Evolutionary conservation across 2,113 vertebrate genomes (phyloP).

Genomic region (Lophotis ruficrista): DNA sequence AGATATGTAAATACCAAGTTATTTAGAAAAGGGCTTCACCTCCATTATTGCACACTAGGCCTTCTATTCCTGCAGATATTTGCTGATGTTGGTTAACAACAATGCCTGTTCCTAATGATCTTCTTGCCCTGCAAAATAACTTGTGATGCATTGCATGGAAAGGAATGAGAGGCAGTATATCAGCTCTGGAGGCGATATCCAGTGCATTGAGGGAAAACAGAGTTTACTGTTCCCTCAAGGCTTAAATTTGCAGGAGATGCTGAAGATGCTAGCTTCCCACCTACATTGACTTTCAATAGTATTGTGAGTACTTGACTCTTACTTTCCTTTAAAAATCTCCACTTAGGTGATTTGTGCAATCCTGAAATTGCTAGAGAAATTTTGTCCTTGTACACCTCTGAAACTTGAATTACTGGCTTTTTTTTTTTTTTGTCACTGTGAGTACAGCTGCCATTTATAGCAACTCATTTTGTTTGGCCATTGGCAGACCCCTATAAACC

Average conservation of each 20-base stretch:
- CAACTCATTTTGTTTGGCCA: background rate
- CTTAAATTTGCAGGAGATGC: background rate
- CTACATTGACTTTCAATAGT: background rate
- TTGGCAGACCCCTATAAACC: background rate
- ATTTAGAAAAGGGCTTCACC: slow-evolving; percentile 14
- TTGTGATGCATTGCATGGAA: background rate
- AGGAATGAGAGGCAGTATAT: background rate
- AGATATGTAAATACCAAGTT: slow-evolving; percentile 23
- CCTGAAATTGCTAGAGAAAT: background rate
- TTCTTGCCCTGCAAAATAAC: background rate
- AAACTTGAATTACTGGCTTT: background rate
- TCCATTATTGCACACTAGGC: slow-evolving; percentile 13
- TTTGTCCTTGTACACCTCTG: background rate
- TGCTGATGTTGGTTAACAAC: slow-evolving; percentile 5
- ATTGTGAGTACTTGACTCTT: background rate
- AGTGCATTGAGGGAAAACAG: background rate
- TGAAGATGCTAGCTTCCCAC: background rate
- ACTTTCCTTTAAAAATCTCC: background rate
- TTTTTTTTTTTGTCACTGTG: background rate
- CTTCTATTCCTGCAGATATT: slow-evolving; percentile 1
- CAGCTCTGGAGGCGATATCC: background rate
- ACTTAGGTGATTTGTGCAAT: background rate
- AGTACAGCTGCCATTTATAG: background rate
- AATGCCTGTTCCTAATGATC: background rate
- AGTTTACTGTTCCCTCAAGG: background rate